Evolutionary conservation across 2,113 vertebrate species (phyloP).

Genomic region (Menidia beryllina): DNA sequence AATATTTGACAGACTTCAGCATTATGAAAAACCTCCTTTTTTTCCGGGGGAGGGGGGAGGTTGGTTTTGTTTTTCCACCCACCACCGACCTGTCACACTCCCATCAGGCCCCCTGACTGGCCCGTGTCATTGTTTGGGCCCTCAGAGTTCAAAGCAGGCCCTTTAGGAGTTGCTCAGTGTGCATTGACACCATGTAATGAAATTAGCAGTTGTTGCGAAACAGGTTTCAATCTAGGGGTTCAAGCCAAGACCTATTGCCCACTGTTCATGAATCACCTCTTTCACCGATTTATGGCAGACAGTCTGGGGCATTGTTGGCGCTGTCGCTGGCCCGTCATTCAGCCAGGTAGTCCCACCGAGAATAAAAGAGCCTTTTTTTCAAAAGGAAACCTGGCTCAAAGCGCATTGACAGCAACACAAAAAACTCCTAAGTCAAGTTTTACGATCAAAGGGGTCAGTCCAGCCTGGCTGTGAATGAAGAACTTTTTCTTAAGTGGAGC

Average conservation of each 20-base stretch:
- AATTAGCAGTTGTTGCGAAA: conserved; percentile 95
- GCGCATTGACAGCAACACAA: conserved; percentile 9
- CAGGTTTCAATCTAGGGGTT: conserved; percentile 95
- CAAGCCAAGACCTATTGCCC: conserved; percentile 73
- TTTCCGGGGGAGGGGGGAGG: conserved; percentile 55
- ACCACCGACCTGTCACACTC: conserved; percentile 88
- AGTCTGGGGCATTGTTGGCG: conserved; percentile 55
- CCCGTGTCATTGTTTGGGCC: conserved; percentile 92
- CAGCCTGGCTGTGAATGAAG: neutral
- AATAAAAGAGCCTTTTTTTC: conserved; percentile 11
- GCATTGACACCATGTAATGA: conserved; percentile 93
- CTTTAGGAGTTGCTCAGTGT: conserved; percentile 92
- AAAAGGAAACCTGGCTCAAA: conserved; percentile 59
- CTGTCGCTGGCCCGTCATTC: conserved; percentile 63
- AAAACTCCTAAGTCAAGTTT: conserved; percentile 7
- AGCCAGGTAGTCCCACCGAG: conserved; percentile 78
- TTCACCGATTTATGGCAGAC: conserved; percentile 64
- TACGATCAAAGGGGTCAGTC: conserved; percentile 9
- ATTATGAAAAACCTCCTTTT: conserved; percentile 91
- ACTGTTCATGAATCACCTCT: conserved; percentile 75
- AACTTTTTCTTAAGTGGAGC: neutral
- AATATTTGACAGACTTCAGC: conserved; percentile 99
- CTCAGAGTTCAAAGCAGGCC: conserved; percentile 92
- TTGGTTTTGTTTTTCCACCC: conserved; percentile 68
- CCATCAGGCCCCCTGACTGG: conserved; percentile 87